Conservation (phyloP, 2,888 invertebrate species). For the Diaprepes abbreviatus region DNA sequence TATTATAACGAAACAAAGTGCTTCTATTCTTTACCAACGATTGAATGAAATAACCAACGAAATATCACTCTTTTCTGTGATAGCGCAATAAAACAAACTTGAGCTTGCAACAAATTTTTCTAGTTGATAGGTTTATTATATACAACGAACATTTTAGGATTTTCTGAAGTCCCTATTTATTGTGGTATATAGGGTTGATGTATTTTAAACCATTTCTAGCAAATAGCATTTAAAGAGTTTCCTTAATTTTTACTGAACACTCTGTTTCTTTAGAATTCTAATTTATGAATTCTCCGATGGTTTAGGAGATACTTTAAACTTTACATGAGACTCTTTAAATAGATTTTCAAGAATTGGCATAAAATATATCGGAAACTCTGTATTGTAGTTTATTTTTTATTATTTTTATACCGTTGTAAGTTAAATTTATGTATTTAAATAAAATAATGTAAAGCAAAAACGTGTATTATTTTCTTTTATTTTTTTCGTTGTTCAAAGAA, state of each 20-base stretch:
- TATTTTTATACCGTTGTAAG: slow-evolving; percentile 2
- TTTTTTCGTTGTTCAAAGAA: too few species aligned
- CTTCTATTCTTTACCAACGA: background rate
- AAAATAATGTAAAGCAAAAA: background rate
- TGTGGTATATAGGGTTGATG: too few species aligned
- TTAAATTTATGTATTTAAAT: background rate
- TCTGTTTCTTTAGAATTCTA: too few species aligned
- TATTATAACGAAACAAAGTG: background rate
- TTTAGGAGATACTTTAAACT: too few species aligned
- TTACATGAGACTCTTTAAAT: too few species aligned
- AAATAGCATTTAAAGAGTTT: too few species aligned
- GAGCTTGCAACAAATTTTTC: slow-evolving; percentile 9
- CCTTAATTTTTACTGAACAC: too few species aligned
- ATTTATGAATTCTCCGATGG: too few species aligned
- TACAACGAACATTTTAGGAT: slow-evolving; percentile 4
- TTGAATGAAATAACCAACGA: slow-evolving; percentile 8
- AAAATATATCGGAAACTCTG: too few species aligned
- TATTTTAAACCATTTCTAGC: too few species aligned
- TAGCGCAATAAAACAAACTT: slow-evolving; percentile 20
- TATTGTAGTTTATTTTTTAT: slow-evolving; percentile 1
- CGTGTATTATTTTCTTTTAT: background rate
- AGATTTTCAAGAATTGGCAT: too few species aligned
- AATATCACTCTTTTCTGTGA: slow-evolving; percentile 39
- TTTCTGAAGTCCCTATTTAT: background rate
- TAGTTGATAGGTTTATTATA: slow-evolving; percentile 1